A percentile compares a stretch with the other conserved stretches of the same genome.
These are phyloP conservation scores for Serripes groenlandicus DNA, from an alignment of 2,888 invertebrate species.

Conservation along the genomic window DNA sequence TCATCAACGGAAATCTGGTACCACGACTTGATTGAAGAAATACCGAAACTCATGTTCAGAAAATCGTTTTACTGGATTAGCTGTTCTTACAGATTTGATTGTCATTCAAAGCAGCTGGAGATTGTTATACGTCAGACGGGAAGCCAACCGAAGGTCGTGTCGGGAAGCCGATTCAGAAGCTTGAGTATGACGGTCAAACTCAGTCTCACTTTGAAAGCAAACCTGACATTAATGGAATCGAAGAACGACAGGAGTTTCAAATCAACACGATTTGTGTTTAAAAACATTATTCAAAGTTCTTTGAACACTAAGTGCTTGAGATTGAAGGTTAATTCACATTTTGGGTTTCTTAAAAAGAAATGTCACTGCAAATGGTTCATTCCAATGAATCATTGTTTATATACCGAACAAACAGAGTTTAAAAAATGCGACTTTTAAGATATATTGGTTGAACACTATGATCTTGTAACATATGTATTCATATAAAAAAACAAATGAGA, in stretches of 20 bases:
- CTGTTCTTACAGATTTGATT: slow-evolving; percentile 5
- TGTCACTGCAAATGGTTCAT: slow-evolving; percentile 7
- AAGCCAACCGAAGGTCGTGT: background rate
- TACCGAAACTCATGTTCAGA: background rate
- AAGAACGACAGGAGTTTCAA: background rate
- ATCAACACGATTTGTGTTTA: background rate
- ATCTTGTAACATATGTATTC: too few relatives aligned
- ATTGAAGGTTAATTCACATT: background rate
- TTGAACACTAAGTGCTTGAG: background rate
- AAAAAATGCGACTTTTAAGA: background rate
- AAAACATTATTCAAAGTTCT: background rate
- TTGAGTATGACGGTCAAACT: background rate
- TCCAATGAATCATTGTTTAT: background rate
- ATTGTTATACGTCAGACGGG: slow-evolving; percentile 7
- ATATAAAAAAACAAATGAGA: too few relatives aligned
- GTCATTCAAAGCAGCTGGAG: background rate
- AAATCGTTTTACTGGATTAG: slow-evolving; percentile 1
- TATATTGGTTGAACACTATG: too few relatives aligned
- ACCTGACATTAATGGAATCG: background rate
- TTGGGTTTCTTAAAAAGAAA: background rate
- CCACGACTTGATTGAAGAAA: background rate
- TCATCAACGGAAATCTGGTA: background rate
- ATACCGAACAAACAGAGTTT: slow-evolving; percentile 6
- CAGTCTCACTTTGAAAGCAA: background rate
- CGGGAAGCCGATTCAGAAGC: background rate